These are phyloP conservation scores for Ochropleura plecta DNA, from an alignment of 2,888 invertebrate species.

Conservation along the genomic window DNA sequence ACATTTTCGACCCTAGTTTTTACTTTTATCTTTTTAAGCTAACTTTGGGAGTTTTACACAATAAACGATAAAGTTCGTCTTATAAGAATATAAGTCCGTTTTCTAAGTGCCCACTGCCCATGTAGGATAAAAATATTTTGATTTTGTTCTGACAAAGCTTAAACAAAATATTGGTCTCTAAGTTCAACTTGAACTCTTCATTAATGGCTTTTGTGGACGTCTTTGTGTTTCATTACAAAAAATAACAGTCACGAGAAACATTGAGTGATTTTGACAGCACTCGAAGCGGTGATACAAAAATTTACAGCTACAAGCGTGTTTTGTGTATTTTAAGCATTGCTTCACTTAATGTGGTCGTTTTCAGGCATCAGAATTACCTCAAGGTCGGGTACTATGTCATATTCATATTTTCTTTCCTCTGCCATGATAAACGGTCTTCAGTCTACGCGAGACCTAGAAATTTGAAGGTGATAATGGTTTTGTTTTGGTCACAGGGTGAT, in stretches of 20 bases:
- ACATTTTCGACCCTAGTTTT: background rate
- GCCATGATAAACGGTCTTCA: slow-evolving; percentile 50
- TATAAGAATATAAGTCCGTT: too few relatives aligned
- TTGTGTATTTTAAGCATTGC: slow-evolving; percentile 32
- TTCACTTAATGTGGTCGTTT: background rate
- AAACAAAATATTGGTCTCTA: background rate
- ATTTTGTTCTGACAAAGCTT: background rate
- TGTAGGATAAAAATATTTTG: too few relatives aligned
- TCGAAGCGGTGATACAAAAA: slow-evolving; percentile 47
- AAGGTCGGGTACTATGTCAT: slow-evolving; percentile 53
- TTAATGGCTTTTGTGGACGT: too few relatives aligned
- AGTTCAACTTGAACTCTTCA: too few relatives aligned
- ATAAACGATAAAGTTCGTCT: background rate
- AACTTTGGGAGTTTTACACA: background rate
- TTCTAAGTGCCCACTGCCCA: too few relatives aligned
- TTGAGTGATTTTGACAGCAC: slow-evolving; percentile 43
- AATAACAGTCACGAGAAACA: slow-evolving; percentile 45
- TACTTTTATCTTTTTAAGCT: background rate
- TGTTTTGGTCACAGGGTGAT: background rate
- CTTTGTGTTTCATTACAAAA: too few relatives aligned
- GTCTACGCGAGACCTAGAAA: slow-evolving; percentile 59
- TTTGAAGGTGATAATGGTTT: slow-evolving; percentile 36
- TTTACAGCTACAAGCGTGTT: slow-evolving; percentile 37
- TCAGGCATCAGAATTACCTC: slow-evolving; percentile 59
- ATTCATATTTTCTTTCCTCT: slow-evolving; percentile 52